Base-by-base conservation (phyloP, 2,113 vertebrate genomes). In the Vidua macroura region DNA sequence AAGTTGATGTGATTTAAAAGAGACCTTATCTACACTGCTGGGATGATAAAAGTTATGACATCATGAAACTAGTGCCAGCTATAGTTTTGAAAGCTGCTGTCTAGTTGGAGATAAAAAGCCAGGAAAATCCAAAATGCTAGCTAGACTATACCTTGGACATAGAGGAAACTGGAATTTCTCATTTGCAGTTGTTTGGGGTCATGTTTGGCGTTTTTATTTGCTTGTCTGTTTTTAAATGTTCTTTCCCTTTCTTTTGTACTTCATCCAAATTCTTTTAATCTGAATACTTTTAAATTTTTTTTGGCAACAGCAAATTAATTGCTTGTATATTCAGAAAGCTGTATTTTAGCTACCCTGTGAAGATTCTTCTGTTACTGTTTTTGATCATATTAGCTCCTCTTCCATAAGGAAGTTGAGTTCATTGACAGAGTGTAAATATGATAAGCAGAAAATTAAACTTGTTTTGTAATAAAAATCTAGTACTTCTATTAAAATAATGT, bases 121-220 rank as follows among this genome's bases (percentile, higher is more conserved):
- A 80, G 27, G 10, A 66, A 72, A 79, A 62, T 55, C 17, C 10
- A 70, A 72, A 85, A 67, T 52, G 8, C 6, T 52, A 28, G 8
- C 6, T 52, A 28, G 25, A 37, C 28, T 63, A 53, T 11, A 11
- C 19, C 37, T 39, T 44, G 37, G 6, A 31, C 9, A 22, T 3
- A 46, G 33, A 67, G 6, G 35, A 76, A 56, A 31, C 23, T 35
- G 51, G 6, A 2, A 33, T 91, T 89, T 91, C 10, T 86, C 7
- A 30, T 17, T 43, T 52, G 13, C 12, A 6, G 2, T 28, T 41
- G 7, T 13, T 20, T 33, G 7, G 4, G 8, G 3, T 13, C 3
- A 0, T 39, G 33, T 41, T 35, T 35, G 8, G 15, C 13, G 6
- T 9, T 33, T 82, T 17, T 43, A 7, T 16, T 43, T 39, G 12